phyloP scores from a whole-genome alignment of 2,113 vertebrate genomes.

The human (Homo sapiens) region DNA sequence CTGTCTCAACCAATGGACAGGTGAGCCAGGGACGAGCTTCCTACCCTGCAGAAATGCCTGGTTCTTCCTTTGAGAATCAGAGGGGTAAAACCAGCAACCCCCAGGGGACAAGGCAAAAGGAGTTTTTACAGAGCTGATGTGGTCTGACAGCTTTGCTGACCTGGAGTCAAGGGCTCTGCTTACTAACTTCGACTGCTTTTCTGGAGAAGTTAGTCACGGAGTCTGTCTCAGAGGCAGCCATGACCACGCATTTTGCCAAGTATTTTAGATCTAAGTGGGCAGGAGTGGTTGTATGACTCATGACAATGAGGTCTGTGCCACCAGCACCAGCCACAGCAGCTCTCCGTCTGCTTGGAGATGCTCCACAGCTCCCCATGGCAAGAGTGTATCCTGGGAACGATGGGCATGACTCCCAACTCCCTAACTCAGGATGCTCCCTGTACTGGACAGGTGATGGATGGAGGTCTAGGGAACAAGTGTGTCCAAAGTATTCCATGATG shows the following conservation, averaged over 20 bases:
- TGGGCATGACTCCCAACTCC: not conserved
- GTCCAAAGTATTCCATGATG: not conserved
- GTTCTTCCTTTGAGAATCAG: not conserved
- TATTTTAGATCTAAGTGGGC: not conserved
- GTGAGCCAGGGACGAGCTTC: not conserved
- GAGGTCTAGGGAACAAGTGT: not conserved
- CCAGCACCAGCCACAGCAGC: not conserved
- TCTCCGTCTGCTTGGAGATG: not conserved
- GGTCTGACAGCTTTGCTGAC: not conserved
- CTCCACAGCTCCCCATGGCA: not conserved
- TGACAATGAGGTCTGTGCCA: not conserved
- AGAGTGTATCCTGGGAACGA: not conserved
- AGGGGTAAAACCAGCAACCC: not conserved
- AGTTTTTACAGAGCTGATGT: not conserved
- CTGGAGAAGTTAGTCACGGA: not conserved
- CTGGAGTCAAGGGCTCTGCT: no score
- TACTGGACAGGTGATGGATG: not conserved
- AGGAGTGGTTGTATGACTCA: not conserved
- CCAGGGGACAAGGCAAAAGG: not conserved
- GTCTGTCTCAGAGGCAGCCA: not conserved
- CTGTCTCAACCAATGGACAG: not conserved
- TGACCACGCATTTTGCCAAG: not conserved
- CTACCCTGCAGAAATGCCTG: not conserved
- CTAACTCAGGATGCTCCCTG: not conserved
- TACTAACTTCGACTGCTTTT: not conserved